These are phyloP conservation scores for Enteromius radiatus DNA, from an alignment of 2,797 vertebrate genomes.

Conservation along the genomic window DNA sequence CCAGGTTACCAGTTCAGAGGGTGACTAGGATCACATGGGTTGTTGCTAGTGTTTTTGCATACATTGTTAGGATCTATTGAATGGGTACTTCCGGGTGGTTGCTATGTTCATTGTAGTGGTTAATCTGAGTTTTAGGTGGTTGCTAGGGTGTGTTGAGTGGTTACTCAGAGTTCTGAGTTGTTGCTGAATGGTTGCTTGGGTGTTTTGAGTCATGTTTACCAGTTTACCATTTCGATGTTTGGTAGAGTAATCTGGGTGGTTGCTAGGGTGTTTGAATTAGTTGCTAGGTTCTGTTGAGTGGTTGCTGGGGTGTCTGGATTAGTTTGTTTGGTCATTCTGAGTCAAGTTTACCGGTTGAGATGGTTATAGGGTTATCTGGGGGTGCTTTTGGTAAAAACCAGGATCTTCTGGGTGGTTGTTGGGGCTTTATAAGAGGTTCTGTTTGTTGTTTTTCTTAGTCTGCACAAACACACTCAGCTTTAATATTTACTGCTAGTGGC, in stretches of 20 bases:
- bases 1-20: not conserved
- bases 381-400: no score
- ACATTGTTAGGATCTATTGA: no score
- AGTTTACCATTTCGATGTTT: not conserved
- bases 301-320: not conserved
- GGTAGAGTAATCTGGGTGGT: not conserved
- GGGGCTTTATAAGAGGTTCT: not conserved
- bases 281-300: not conserved
- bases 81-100: not conserved
- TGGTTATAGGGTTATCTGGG: not conserved
- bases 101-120: not conserved
- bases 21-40: not conserved
- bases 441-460: not conserved
- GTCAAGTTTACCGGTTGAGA: not conserved
- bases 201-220: not conserved
- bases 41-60: not conserved
- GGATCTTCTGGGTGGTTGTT: not conserved
- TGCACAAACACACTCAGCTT: not conserved
- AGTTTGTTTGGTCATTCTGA: not conserved
- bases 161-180: not conserved
- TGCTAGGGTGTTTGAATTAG: not conserved
- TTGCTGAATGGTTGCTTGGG: not conserved
- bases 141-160: not conserved
- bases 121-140: not conserved
- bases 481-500: not conserved